These are phyloP conservation scores for Semicossyphus pulcher DNA, from an alignment of 2,113 vertebrate species.

Conservation along the genomic window DNA sequence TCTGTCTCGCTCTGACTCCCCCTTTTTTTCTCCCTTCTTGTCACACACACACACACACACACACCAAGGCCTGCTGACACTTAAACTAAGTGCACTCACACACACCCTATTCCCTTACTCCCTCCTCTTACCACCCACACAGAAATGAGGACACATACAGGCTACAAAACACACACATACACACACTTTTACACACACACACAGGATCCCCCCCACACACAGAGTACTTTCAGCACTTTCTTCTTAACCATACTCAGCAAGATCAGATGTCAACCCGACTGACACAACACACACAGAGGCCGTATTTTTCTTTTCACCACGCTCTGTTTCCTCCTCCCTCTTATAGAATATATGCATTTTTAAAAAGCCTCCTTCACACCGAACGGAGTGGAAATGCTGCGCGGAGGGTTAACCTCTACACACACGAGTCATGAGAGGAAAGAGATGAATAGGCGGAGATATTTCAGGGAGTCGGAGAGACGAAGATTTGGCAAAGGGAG, in stretches of 20 bases:
- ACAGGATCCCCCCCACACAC: conserved; percentile 41
- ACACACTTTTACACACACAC: conserved; percentile 28
- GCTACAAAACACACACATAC: conserved; percentile 65
- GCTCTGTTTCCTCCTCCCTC: conserved; percentile 72
- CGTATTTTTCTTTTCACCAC: conserved; percentile 74
- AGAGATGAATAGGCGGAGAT: conserved; percentile 6
- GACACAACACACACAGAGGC: conserved; percentile 66
- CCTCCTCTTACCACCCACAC: conserved; percentile 75
- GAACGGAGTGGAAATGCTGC: neutral
- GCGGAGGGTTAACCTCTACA: conserved; percentile 11
- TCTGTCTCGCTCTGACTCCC: conserved; percentile 49
- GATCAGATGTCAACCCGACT: conserved; percentile 77
- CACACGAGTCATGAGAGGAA: conserved; percentile 3
- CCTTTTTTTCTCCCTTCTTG: conserved; percentile 53
- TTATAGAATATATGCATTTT: conserved; percentile 80
- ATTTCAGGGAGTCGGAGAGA: conserved; percentile 15
- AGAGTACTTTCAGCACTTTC: conserved; percentile 75
- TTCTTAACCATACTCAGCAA: conserved; percentile 78
- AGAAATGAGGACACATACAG: conserved; percentile 74
- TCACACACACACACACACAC: conserved; percentile 49
- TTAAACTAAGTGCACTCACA: conserved; percentile 77
- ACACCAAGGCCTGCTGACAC: conserved; percentile 66
- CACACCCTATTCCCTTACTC: conserved; percentile 72
- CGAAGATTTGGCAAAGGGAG: neutral
- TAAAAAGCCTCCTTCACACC: conserved; percentile 53